A percentile compares a stretch with the other conserved stretches of the same genome.
Conservation (phyloP, 2,888 invertebrate species). For the Neoitamus cyanurus region DNA sequence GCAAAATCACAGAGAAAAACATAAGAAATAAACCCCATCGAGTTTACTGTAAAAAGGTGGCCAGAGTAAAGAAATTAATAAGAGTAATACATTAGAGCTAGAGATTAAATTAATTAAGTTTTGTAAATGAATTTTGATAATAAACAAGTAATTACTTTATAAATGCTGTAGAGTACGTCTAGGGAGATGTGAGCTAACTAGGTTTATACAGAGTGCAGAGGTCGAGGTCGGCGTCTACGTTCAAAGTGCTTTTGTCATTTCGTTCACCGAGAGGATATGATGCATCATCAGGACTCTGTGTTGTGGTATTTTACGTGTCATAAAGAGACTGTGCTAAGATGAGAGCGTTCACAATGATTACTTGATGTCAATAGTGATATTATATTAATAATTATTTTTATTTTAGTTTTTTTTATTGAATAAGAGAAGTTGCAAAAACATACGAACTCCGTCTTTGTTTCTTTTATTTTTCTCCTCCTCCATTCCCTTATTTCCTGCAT, state of each 20-base stretch:
- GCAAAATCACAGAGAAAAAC: slow-evolving; percentile 4
- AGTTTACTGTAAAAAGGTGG: slow-evolving; percentile 46
- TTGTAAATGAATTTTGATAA: slow-evolving; percentile 46
- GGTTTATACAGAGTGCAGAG: neutral
- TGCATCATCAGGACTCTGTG: slow-evolving; percentile 42
- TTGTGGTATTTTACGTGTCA: slow-evolving; percentile 44
- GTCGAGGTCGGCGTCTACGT: neutral
- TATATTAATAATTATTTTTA: slow-evolving; percentile 41
- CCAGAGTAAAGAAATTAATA: slow-evolving; percentile 40
- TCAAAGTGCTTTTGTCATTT: slow-evolving; percentile 27
- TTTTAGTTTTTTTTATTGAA: slow-evolving; percentile 28
- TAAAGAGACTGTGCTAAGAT: slow-evolving; percentile 38
- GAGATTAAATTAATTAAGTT: slow-evolving; percentile 40
- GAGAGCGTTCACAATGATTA: slow-evolving; percentile 41
- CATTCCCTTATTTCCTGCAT: neutral
- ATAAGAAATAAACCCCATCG: slow-evolving; percentile 35
- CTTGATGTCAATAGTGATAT: slow-evolving; percentile 45
- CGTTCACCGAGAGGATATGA: slow-evolving; percentile 39
- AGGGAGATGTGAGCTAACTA: slow-evolving; percentile 33
- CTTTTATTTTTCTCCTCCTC: neutral
- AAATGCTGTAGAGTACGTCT: slow-evolving; percentile 37
- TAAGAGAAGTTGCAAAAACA: slow-evolving; percentile 31
- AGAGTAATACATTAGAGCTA: slow-evolving; percentile 37
- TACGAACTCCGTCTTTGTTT: neutral
- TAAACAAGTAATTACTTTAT: slow-evolving; percentile 35